Evolutionary conservation across 1,140 invertebrate species (phyloP).

Genomic region (Drosophila virilis): DNA sequence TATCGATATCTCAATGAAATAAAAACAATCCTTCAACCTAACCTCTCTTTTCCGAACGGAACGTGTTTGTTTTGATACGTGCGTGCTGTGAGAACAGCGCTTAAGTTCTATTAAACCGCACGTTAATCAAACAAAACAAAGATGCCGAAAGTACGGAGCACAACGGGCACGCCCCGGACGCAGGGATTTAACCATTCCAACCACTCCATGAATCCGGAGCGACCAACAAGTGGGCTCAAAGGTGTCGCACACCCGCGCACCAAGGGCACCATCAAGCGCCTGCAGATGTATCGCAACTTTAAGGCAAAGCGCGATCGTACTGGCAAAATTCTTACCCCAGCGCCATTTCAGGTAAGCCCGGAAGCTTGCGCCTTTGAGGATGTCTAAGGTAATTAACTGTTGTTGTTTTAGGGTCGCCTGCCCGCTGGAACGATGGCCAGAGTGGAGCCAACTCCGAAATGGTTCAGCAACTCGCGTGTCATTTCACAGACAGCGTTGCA

Average conservation of each 20-base stretch:
- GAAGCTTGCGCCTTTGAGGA: not conserved
- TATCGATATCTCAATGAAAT: constrained; percentile 9
- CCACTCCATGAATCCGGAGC: constrained; percentile 95
- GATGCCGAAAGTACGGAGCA: constrained; percentile 90
- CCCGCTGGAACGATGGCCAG: constrained; percentile 95
- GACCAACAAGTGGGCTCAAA: constrained; percentile 90
- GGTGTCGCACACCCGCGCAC: constrained; percentile 94
- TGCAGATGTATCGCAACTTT: constrained; percentile 99
- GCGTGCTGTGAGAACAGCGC: constrained; percentile 22
- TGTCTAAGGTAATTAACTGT: not conserved
- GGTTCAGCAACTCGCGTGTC: constrained; percentile 97
- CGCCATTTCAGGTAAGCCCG: constrained; percentile 89
- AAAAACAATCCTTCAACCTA: constrained; percentile 29
- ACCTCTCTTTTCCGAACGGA: constrained; percentile 49
- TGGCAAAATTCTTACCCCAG: constrained; percentile 97
- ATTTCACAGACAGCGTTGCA: constrained; percentile 97
- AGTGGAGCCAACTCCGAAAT: constrained; percentile 98
- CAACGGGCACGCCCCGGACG: constrained; percentile 88
- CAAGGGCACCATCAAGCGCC: constrained; percentile 96
- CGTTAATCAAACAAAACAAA: constrained; percentile 37
- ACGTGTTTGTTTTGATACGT: constrained; percentile 72
- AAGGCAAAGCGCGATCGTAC: constrained; percentile 96
- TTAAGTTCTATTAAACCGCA: constrained; percentile 14
- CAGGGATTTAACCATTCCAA: constrained; percentile 91
- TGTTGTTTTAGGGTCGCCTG: constrained; percentile 89